Conservation (phyloP, 2,888 invertebrate genomes). For the Augochlorella aurata region DNA sequence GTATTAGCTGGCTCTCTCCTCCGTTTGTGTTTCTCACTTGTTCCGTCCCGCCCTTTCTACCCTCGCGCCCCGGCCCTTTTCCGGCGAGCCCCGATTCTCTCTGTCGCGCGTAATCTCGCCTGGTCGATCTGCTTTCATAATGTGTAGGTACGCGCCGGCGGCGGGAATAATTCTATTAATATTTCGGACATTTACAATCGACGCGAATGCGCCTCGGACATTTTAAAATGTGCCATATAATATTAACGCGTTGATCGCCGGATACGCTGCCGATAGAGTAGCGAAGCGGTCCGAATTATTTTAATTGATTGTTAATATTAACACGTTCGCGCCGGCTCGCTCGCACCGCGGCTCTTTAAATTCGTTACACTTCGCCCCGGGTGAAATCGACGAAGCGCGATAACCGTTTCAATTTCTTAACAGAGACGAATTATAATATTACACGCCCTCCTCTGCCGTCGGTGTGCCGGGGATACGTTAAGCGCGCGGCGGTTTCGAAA, state of each 20-base stretch:
- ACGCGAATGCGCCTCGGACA: background rate
- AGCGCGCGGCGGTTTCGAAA: no score
- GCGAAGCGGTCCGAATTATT: background rate
- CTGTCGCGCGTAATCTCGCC: slow-evolving; percentile 43
- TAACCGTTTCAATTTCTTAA: no score
- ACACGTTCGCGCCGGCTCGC: no score
- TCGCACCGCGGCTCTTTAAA: no score
- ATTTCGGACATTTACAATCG: slow-evolving; percentile 36
- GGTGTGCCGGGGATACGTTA: no score
- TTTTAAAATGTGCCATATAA: background rate
- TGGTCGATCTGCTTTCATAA: slow-evolving; percentile 48
- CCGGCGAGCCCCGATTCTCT: background rate
- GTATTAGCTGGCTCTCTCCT: slow-evolving; percentile 60
- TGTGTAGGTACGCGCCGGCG: slow-evolving; percentile 27
- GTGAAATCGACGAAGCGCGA: no score
- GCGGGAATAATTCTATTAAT: slow-evolving; percentile 48
- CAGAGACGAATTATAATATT: no score
- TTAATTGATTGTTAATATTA: slow-evolving; percentile 2
- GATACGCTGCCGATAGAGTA: background rate
- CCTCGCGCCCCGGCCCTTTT: slow-evolving; percentile 11
- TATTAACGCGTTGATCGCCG: background rate
- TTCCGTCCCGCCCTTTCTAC: slow-evolving; percentile 32
- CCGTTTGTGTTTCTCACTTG: slow-evolving; percentile 38
- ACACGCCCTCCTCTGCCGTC: no score
- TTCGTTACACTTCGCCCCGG: no score